Evolutionary conservation across 2,888 invertebrate species (phyloP).

Genomic region (Pseudococcus viburni): DNA sequence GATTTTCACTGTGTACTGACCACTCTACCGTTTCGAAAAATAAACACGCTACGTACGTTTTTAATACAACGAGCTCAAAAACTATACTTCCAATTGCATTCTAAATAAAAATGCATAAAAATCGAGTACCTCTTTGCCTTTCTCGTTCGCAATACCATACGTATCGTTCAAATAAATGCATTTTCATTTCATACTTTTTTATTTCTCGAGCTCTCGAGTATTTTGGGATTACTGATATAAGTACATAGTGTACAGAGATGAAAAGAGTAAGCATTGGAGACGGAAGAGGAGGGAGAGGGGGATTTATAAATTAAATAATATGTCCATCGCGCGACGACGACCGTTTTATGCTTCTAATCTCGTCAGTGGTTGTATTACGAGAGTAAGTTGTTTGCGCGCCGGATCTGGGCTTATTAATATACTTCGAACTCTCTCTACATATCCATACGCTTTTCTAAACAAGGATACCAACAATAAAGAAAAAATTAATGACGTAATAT

Average conservation of each 20-base stretch:
- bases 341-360: background rate
- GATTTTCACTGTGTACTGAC: background rate
- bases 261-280: background rate
- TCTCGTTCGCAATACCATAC: background rate
- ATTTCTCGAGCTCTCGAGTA: too few species aligned
- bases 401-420: slow-evolving; percentile 35
- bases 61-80: background rate
- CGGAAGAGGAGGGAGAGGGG: background rate
- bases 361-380: background rate
- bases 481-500: slow-evolving; percentile 53
- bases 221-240: too few species aligned
- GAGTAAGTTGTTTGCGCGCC: slow-evolving; percentile 34
- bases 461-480: slow-evolving; percentile 48
- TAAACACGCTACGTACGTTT: background rate
- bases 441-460: slow-evolving; percentile 5
- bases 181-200: too few species aligned
- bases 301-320: slow-evolving; percentile 30
- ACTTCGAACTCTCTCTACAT: background rate
- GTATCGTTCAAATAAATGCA: too few species aligned
- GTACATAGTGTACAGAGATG: too few species aligned
- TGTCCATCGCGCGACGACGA: background rate
- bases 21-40: background rate
- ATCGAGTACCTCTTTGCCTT: slow-evolving; percentile 2
- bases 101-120: slow-evolving; percentile 13
- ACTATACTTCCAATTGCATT: background rate